phyloP scores from a whole-genome alignment of 2,888 invertebrate genomes.

The Steinernema scapterisci region DNA sequence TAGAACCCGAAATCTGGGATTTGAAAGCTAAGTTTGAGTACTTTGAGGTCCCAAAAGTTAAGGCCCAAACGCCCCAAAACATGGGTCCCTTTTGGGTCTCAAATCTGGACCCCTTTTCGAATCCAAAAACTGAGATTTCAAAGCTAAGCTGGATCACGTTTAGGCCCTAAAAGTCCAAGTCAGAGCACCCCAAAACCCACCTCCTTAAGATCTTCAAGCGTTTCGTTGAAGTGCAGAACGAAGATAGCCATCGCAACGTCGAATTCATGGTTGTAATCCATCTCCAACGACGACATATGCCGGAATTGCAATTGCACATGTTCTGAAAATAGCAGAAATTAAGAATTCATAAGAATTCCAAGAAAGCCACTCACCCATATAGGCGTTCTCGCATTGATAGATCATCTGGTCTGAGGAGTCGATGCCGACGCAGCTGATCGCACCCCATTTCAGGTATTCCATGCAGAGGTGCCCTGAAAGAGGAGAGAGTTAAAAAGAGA shows the following conservation, averaged over 20 bases:
- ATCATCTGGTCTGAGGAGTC: slow-evolving; percentile 36
- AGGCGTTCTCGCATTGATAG: slow-evolving; percentile 25
- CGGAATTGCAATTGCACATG: slow-evolving; percentile 24
- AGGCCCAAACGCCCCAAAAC: too few relatives aligned
- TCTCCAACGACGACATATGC: slow-evolving; percentile 35
- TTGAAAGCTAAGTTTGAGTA: too few relatives aligned
- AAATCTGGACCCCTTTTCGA: too few relatives aligned
- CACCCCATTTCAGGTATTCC: slow-evolving; percentile 33
- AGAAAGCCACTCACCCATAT: slow-evolving; percentile 13
- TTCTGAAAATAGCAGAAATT: neutral
- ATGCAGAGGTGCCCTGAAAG: slow-evolving; percentile 26
- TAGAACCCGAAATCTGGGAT: too few relatives aligned
- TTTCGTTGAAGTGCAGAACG: slow-evolving; percentile 36
- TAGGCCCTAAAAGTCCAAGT: too few relatives aligned
- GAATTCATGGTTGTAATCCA: slow-evolving; percentile 35
- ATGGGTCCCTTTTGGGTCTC: too few relatives aligned
- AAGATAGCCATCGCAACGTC: slow-evolving; percentile 38
- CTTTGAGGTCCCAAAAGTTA: too few relatives aligned
- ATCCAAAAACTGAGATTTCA: too few relatives aligned
- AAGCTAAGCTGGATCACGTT: too few relatives aligned
- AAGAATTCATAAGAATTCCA: neutral
- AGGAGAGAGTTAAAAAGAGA: neutral
- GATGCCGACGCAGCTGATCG: slow-evolving; percentile 33
- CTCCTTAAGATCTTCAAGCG: slow-evolving; percentile 31
- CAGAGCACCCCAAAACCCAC: too few relatives aligned